Base-by-base conservation (phyloP, 2,113 vertebrate species). In the Telmatochromis sp. region DNA sequence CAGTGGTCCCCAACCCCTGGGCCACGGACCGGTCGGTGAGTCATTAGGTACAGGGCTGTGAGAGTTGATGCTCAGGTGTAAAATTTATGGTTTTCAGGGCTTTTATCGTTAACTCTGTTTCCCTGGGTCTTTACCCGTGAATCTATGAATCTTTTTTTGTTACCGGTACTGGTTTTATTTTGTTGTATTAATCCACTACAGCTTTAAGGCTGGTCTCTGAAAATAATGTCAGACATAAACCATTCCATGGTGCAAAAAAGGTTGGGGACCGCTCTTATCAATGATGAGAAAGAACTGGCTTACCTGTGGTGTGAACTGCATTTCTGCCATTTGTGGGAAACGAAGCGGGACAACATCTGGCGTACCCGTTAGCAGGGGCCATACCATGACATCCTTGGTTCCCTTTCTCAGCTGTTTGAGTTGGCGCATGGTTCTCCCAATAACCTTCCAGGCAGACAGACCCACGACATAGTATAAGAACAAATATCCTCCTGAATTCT, bases 391-490 rank as follows among this genome's bases (percentile, higher is more conserved):
- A 51, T 51, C 50, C 17, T 51, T 51, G 2, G 9, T 51, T 51
- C 17, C 17, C 50, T 51, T 51, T 51, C 50, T 51, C 8, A 51
- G 50, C 50, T 51, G 9, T 51, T 50, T 50, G 47, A 50, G 47
- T 50, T n/a, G 3, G 50, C 17, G 2, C 50, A 51, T 9, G 50
- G 8, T 5, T 51, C 50, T 51, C 50, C 50, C 17, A 51, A 51
- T n/a, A 51, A 51, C 50, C 50, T 51, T 51, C 50, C 17, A 51
- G 50, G 50, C 8, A 5, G 50, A 9, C 4, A 51, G 50, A 51
- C 17, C 0, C 50, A 51, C 0, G 17, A 0, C 17, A 51, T 17
- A 50, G 47, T 0, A 50, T 0, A 50, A 50, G 45, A 50, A 50
- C 7, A 8, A 3, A 17, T 9, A n/a, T 51, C 50, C 8, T 19